These are phyloP conservation scores for Austrofundulus limnaeus DNA, from an alignment of 2,113 vertebrate species.

Conservation along the genomic window DNA sequence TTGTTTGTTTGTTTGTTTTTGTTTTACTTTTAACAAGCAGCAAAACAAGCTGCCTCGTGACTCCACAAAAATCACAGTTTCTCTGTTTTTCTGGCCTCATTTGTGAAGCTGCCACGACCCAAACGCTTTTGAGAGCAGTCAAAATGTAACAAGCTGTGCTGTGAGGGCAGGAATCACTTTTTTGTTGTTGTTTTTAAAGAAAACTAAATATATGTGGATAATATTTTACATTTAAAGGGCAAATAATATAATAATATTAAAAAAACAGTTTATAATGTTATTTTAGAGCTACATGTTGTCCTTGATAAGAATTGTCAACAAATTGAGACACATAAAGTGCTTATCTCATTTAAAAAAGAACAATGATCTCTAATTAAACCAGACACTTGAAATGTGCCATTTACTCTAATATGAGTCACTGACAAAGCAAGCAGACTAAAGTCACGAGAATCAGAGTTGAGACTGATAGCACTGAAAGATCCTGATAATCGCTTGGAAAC, in stretches of 20 bases:
- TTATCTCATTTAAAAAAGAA: neutral
- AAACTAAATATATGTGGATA: neutral
- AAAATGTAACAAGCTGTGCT: neutral
- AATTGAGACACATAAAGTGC: too few relatives aligned
- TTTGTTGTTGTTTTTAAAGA: neutral
- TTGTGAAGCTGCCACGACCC: neutral
- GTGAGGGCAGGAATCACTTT: neutral
- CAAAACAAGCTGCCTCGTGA: neutral
- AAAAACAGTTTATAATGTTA: too few relatives aligned
- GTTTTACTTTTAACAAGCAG: too few relatives aligned
- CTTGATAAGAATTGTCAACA: too few relatives aligned
- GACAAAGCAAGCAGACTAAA: too few relatives aligned
- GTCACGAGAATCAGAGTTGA: too few relatives aligned
- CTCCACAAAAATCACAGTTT: neutral
- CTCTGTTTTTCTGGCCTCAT: conserved; percentile 7
- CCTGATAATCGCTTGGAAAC: too few relatives aligned
- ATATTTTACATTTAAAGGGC: too few relatives aligned
- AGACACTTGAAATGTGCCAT: neutral
- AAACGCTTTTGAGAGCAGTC: neutral
- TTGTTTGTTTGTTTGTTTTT: too few relatives aligned
- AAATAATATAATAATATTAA: too few relatives aligned
- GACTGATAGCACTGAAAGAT: too few relatives aligned
- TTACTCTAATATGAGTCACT: neutral
- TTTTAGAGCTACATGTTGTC: too few relatives aligned
- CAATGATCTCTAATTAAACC: neutral